Evolutionary conservation across 2,113 vertebrate species (phyloP), one percentile per base, ranked within the genome.

Genomic region (Porphyrio hochstetteri): DNA sequence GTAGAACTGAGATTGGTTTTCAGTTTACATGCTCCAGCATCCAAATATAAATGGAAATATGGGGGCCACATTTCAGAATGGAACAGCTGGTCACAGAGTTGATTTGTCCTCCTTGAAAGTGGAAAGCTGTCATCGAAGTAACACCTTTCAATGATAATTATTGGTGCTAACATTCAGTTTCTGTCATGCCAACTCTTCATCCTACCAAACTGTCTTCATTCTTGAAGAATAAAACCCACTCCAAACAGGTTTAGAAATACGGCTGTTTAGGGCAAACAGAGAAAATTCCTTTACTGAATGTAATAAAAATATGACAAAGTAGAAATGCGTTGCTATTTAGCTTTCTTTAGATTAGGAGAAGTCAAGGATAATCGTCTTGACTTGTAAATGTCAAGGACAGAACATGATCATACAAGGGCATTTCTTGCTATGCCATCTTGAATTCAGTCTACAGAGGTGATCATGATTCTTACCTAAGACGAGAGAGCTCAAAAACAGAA

Each of bases 91-190:
- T 89, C n/a, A 35, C 6, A 59, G 28, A 33, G 42, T 72, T 72
- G 40, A 77, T 83, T 86, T 90, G 53, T 77, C 15, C 36, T 59
- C 27, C 28, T 53, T 70, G 25, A 70, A 85, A 74, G 21, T 81
- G 42, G 44, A 91, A 80, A 83, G 35, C 44, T 90, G 52, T 92
- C 59, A 35, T 77, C 6, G 0, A 76, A 68, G 13, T 87, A 94
- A 76, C 87, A 90, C 55, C 59, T 92, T 88, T 92, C 86, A 93
- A 11, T 77, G 55, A 86, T 50, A 76, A 77, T 69, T 92, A 72
- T 53, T 80, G 35, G 75, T 93, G 94, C 7, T 88, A 95, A 96
- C 67, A 82, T 82, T 92, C 29, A 48, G 4, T 80, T 87, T 80
- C 67, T 90, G 3, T 71, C 63, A 87, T 85, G 63, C 57, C 71